phyloP scores from a whole-genome alignment of 2,113 vertebrate species.

The Chroicocephalus ridibundus region DNA sequence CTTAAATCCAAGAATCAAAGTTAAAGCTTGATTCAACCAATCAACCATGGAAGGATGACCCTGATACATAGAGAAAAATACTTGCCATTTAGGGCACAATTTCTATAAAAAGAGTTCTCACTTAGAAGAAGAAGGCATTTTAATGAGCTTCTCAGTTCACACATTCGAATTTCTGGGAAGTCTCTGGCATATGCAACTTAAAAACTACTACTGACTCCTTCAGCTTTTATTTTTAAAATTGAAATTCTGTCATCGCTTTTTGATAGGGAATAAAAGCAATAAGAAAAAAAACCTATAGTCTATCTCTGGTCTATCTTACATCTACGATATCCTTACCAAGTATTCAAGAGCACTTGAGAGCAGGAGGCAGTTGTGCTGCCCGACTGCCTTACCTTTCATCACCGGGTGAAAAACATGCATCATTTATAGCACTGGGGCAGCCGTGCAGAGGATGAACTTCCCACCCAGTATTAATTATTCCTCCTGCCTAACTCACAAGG shows the following conservation, averaged over 20 bases:
- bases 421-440: no score
- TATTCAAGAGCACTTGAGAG: not conserved
- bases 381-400: not conserved
- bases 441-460: not conserved
- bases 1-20: not conserved
- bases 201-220: slow-evolving; percentile 6
- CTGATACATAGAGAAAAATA: not conserved
- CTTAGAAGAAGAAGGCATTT: slow-evolving; percentile 15
- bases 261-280: not conserved
- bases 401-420: fast-evolving
- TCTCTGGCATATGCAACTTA: not conserved
- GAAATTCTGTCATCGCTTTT: not conserved
- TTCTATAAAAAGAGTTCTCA: slow-evolving; percentile 48
- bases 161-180: slow-evolving; percentile 14
- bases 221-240: not conserved
- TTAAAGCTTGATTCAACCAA: not conserved
- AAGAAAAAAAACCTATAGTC: not conserved
- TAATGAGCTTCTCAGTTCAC: slow-evolving; percentile 49
- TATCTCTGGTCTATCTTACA: not conserved
- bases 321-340: not conserved
- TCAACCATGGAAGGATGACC: slow-evolving; percentile 13
- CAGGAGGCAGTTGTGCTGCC: not conserved
- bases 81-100: not conserved
- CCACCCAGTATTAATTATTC: not conserved
- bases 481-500: not conserved